Conservation (phyloP, 2,113 vertebrate species). For the Trogon surrucura region DNA sequence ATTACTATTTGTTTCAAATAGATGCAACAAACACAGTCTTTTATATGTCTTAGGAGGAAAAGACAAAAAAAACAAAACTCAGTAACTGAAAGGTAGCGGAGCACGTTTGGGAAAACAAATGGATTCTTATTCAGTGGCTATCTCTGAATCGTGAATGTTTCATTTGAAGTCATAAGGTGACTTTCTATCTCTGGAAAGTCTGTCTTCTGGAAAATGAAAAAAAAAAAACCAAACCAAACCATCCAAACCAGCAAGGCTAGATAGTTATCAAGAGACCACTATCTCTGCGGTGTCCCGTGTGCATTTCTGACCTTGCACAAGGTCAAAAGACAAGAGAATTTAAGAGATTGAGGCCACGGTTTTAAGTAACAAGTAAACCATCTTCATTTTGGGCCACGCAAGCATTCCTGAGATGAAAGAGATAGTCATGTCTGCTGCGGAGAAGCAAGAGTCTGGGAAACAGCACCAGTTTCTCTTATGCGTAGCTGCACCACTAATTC, state of each 20-base stretch:
- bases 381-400: background rate
- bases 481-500: background rate
- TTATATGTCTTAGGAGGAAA: background rate
- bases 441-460: background rate
- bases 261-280: background rate
- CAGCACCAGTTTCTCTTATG: background rate
- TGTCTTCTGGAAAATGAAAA: background rate
- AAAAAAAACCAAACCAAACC: background rate
- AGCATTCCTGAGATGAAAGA: background rate
- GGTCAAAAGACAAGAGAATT: background rate
- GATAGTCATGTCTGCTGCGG: background rate
- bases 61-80: background rate
- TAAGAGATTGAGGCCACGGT: background rate
- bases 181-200: background rate
- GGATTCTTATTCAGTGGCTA: background rate
- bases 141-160: background rate
- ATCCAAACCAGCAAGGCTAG: background rate
- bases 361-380: background rate
- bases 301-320: background rate
- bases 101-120: background rate
- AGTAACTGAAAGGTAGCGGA: background rate
- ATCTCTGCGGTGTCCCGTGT: background rate
- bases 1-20: conserved; percentile 34
- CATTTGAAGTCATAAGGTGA: background rate
- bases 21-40: background rate